Percentiles rank a stretch among this genome's conserved stretches.
Evolutionary conservation across 2,113 vertebrate species (phyloP).

Genomic region (Dipodomys spectabilis): DNA sequence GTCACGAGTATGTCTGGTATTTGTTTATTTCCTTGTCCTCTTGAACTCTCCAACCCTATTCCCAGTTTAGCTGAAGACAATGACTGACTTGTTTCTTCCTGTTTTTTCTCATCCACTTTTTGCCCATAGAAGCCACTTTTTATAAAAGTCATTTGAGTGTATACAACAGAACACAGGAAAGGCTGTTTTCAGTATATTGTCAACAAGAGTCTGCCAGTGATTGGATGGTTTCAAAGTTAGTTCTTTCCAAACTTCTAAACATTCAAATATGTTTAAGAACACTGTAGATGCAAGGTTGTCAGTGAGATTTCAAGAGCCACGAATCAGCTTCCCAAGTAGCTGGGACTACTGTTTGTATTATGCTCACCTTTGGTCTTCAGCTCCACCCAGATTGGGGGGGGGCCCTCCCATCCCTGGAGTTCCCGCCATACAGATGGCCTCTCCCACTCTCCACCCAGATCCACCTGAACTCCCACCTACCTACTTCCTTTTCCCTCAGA

Average conservation of each 20-base stretch:
- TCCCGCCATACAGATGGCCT: too few species aligned
- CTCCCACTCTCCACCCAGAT: too few species aligned
- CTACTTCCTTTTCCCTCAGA: too few species aligned
- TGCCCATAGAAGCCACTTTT: background rate
- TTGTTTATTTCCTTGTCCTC: background rate
- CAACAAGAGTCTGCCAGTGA: background rate
- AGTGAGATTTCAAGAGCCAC: background rate
- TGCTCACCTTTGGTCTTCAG: too few species aligned
- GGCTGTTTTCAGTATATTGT: background rate
- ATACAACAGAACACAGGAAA: background rate
- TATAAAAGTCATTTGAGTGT: background rate
- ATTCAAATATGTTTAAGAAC: background rate
- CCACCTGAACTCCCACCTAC: too few species aligned
- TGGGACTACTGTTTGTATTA: too few species aligned
- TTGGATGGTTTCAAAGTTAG: background rate
- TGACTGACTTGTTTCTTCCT: constrained; percentile 1
- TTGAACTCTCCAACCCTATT: background rate
- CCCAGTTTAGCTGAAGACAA: background rate
- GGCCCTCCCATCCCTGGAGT: too few species aligned
- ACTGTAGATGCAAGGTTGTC: background rate
- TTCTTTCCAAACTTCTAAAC: background rate
- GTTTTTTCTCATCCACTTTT: background rate
- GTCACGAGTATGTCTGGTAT: background rate
- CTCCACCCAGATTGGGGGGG: too few species aligned
- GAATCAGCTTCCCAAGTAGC: too few species aligned